Percentiles rank a stretch among this genome's conserved stretches.
These are phyloP conservation scores for Cyprinodon diabolis DNA, from an alignment of 2,797 vertebrate genomes.

Conservation along the genomic window DNA sequence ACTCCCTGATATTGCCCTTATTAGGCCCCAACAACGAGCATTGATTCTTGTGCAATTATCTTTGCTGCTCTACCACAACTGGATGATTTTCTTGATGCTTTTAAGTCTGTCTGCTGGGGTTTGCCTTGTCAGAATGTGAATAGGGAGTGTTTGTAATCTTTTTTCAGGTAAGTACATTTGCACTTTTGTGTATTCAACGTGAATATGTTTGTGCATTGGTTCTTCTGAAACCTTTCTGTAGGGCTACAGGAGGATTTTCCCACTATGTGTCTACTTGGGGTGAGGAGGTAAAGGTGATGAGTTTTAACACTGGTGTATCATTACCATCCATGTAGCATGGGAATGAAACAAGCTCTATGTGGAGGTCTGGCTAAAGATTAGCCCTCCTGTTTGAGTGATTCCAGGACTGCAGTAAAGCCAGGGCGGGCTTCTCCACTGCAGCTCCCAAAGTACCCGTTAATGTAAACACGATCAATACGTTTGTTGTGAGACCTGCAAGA, in stretches of 20 bases:
- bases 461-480: conserved; percentile 81
- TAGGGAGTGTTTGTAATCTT: not conserved
- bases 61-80: conserved; percentile 47
- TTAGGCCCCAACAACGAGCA: conserved; percentile 59
- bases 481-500: conserved; percentile 71
- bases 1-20: conserved; percentile 59
- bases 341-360: conserved; percentile 62
- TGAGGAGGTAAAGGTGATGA: conserved; percentile 29
- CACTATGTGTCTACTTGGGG: conserved; percentile 39
- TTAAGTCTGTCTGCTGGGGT: conserved; percentile 41
- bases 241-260: conserved; percentile 43
- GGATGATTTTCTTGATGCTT: conserved; percentile 52
- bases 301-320: conserved; percentile 59
- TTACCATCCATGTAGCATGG: conserved; percentile 62
- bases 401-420: conserved; percentile 67
- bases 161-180: not conserved
- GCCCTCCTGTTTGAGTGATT: conserved; percentile 55
- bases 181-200: not conserved
- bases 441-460: conserved; percentile 69
- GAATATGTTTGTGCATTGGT: not conserved
- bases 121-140: conserved; percentile 35
- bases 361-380: conserved; percentile 70
- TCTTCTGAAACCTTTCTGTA: not conserved
- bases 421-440: conserved; percentile 66
- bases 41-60: conserved; percentile 70